Conservation (phyloP, 2,888 invertebrate species). For the Epinotia nisella region DNA sequence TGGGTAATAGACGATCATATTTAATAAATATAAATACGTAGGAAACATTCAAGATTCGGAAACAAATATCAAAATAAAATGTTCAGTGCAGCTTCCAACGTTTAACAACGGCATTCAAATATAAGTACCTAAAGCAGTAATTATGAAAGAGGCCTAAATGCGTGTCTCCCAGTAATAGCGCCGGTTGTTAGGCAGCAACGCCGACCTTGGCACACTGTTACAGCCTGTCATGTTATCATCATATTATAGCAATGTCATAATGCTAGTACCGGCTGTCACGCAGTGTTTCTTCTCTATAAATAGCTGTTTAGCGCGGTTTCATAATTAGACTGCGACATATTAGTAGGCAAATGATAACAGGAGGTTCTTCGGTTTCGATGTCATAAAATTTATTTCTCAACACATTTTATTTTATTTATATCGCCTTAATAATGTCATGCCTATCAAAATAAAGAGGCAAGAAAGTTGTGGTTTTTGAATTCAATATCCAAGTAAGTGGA, state of each 20-base stretch:
- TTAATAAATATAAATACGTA: neutral
- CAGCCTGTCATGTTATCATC: constrained; percentile 63
- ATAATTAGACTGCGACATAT: neutral
- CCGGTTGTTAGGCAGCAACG: constrained; percentile 26
- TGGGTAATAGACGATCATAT: neutral
- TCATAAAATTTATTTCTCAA: too few species aligned
- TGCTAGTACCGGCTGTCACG: constrained; percentile 62
- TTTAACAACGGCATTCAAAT: neutral
- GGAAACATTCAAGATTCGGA: too few species aligned
- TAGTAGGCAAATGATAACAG: neutral
- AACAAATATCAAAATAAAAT: too few species aligned
- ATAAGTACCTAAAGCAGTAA: constrained; percentile 2
- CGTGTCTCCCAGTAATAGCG: constrained; percentile 48
- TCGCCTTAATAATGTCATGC: too few species aligned
- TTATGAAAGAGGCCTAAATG: constrained; percentile 44
- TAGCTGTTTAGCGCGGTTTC: constrained; percentile 5
- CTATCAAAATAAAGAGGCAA: too few species aligned
- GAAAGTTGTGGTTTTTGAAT: too few species aligned
- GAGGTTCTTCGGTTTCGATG: too few species aligned
- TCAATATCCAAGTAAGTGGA: too few species aligned
- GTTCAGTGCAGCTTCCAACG: too few species aligned
- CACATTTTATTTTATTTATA: too few species aligned
- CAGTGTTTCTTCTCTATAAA: constrained; percentile 48
- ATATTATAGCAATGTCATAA: constrained; percentile 55
- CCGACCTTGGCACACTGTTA: constrained; percentile 54